Conservation (phyloP, 2,113 vertebrate species). For the Mugil cephalus region DNA sequence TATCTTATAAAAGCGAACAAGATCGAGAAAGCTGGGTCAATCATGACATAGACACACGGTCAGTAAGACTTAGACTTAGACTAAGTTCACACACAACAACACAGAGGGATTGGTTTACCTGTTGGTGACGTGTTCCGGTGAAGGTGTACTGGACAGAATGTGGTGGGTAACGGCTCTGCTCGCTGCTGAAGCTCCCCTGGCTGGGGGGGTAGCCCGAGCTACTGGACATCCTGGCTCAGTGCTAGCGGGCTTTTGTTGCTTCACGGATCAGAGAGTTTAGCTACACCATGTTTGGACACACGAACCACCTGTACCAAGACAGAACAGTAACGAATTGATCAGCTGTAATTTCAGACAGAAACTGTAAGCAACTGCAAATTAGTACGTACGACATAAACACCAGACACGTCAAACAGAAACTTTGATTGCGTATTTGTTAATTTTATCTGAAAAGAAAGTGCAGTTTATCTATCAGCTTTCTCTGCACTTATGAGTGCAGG, state of each 20-base stretch:
- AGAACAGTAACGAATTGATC: neutral
- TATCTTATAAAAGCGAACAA: neutral
- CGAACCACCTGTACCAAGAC: conserved; percentile 85
- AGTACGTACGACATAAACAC: neutral
- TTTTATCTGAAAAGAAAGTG: neutral
- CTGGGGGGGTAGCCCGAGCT: conserved; percentile 96
- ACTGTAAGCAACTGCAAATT: neutral
- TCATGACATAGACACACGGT: neutral
- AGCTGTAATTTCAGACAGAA: neutral
- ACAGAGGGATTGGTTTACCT: conserved; percentile 83
- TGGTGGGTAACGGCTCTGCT: conserved; percentile 93
- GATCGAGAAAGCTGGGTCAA: neutral
- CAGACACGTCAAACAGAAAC: too few species aligned
- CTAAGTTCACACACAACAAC: neutral
- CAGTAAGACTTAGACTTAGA: neutral
- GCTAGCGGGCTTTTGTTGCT: conserved; percentile 80
- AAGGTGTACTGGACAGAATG: conserved; percentile 97
- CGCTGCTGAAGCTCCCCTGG: conserved; percentile 97
- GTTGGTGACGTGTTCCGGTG: conserved; percentile 89
- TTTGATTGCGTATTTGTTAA: neutral
- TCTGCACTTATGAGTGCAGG: neutral
- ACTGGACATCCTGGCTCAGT: conserved; percentile 91
- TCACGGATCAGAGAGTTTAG: conserved; percentile 84
- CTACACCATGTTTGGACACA: conserved; percentile 87
- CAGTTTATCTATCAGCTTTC: neutral